Evolutionary conservation across 1,140 invertebrate genomes (phyloP), one percentile per base, ranked within the genome.

Genomic region (Luehdorfia chinensis): DNA sequence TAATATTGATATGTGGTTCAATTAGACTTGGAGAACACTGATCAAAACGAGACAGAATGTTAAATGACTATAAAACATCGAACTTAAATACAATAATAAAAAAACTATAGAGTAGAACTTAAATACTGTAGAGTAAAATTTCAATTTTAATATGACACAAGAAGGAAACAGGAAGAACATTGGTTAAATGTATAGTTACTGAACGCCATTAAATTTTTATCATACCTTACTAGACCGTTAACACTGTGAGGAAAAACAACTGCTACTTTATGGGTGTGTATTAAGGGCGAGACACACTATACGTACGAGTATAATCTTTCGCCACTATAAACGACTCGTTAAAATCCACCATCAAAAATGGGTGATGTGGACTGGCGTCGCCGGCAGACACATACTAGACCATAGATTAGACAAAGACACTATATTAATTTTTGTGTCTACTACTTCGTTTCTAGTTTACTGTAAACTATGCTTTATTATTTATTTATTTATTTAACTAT

Each of bases 311-410:
- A 59, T 68, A 68, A 74, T 75, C 70, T 68, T 49, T 65, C 67
- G 62, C 69, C 72, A 69, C 71, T 62, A 68, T 66, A 64, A 73
- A 75, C 69, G 67, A 63, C 44, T 77, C 75, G 71, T 83, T 83
- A 76, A 78, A 71, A 68, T 51, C 60, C 58, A 55, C 59, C 68
- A 64, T 80, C 60, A 75, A 75, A n/a, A 66, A 70, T 63, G 57
- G 64, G 55, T 59, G 66, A 70, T 63, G 57, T 69, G 54, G 49
- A 63, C 54, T 45, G 36, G 37, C 41, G 50, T 59, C 43, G 59
- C 52, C 51, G 37, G 47, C 55, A 54, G 49, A 50, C 52, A 19
- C 33, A 37, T 31, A 18, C 46, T 53, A 41, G 15, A 27, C 41
- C 25, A 18, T 25, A 41, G 39, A 43, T 1, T 43, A 43, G 39